Conservation (phyloP, 2,797 vertebrate genomes). For the Echeneis naucrates region DNA sequence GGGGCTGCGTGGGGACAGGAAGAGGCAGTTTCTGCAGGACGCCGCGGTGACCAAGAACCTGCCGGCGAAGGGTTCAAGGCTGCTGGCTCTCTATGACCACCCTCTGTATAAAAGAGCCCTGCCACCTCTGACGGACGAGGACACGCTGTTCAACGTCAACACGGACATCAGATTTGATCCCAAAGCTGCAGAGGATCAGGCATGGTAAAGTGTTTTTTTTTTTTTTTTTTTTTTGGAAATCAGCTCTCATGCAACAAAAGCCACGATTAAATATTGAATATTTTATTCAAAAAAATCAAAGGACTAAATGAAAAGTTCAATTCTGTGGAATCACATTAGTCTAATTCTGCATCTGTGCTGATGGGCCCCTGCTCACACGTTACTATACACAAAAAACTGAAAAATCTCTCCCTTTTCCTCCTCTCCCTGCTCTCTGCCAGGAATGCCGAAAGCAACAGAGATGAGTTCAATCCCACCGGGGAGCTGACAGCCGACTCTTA, state of each 20-base stretch:
- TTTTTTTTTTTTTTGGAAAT: too few relatives aligned
- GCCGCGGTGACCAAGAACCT: conserved; percentile 47
- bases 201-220: conserved; percentile 88
- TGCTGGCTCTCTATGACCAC: conserved; percentile 90
- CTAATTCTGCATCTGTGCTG: conserved; percentile 1
- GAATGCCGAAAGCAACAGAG: conserved; percentile 88
- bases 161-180: conserved; percentile 95
- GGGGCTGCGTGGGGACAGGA: conserved; percentile 71
- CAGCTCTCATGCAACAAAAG: conserved; percentile 6
- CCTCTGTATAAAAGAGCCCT: conserved; percentile 86
- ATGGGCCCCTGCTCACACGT: conserved; percentile 36
- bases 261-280: conserved; percentile 1
- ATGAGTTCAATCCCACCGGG: conserved; percentile 89
- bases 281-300: background rate
- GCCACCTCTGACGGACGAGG: conserved; percentile 88
- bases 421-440: conserved; percentile 70
- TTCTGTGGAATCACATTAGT: conserved; percentile 39
- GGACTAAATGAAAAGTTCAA: conserved; percentile 9
- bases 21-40: conserved; percentile 76
- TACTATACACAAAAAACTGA: conserved; percentile 16
- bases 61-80: conserved; percentile 77
- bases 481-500: conserved; percentile 91
- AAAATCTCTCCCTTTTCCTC: background rate
- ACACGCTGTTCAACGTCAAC: conserved; percentile 95
- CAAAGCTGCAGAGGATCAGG: conserved; percentile 88